phyloP scores from a whole-genome alignment of 1,140 invertebrate species.

The Orchesella cincta region DNA sequence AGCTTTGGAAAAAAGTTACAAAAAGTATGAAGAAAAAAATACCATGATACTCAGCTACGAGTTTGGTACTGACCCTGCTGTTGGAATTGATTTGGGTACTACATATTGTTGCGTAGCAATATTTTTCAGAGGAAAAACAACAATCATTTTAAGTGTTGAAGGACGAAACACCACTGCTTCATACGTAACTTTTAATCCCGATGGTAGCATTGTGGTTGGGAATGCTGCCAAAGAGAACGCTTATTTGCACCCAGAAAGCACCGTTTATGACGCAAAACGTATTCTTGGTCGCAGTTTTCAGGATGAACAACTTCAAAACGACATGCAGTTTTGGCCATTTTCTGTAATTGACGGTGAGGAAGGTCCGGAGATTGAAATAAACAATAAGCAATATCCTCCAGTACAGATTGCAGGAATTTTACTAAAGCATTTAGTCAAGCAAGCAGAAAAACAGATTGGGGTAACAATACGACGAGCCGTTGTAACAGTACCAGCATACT shows the following conservation, averaged over 20 bases:
- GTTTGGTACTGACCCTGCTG: not conserved
- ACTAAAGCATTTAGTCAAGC: not conserved
- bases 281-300: not conserved
- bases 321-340: not conserved
- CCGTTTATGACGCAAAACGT: not conserved
- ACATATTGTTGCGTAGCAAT: not conserved
- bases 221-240: not conserved
- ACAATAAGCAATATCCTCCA: not conserved
- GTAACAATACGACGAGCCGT: not conserved
- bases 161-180: not conserved
- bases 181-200: not conserved
- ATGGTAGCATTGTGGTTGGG: not conserved
- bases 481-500: not conserved
- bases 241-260: not conserved
- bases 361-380: not conserved
- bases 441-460: not conserved
- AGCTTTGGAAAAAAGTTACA: not conserved
- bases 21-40: not conserved
- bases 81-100: not conserved
- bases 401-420: not conserved
- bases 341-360: not conserved
- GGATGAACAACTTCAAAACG: not conserved
- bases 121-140: not conserved
- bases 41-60: constrained; percentile 10
- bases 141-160: not conserved